Evolutionary conservation across 2,888 invertebrate species (phyloP).

Genomic region (Calameuta pallipes): DNA sequence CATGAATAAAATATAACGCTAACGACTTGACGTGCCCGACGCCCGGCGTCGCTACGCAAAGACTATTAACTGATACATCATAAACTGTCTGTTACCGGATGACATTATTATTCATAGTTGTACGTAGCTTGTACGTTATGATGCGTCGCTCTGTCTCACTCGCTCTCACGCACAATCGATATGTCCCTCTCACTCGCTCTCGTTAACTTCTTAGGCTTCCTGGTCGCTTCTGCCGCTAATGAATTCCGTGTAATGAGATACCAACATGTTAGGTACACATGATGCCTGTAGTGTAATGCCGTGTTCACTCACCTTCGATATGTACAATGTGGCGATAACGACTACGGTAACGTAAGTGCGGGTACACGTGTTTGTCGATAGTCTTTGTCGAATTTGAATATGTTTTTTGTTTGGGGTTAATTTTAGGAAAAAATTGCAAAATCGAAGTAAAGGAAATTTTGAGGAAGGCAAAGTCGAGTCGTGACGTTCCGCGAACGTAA

Average conservation of each 20-base stretch:
- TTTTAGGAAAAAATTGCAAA: not conserved
- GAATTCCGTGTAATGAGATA: slow-evolving; percentile 39
- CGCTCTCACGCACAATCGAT: not conserved
- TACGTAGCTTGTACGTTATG: not conserved
- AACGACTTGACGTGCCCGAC: slow-evolving; percentile 24
- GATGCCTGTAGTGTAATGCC: not conserved
- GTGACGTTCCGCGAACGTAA: not conserved
- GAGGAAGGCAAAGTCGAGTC: not conserved
- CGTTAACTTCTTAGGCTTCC: not conserved
- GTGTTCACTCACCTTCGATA: not conserved
- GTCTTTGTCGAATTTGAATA: slow-evolving; percentile 4
- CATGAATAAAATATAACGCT: slow-evolving; percentile 45
- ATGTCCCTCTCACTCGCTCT: not conserved
- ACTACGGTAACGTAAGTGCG: slow-evolving; percentile 41
- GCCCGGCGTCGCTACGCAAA: slow-evolving; percentile 31
- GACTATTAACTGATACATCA: slow-evolving; percentile 51
- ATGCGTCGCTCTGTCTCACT: not conserved
- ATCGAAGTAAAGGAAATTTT: not conserved
- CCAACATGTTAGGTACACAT: slow-evolving; percentile 13
- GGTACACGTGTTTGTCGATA: slow-evolving; percentile 32
- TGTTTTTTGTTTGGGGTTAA: not conserved
- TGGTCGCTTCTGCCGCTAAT: slow-evolving; percentile 22
- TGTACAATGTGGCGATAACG: slow-evolving; percentile 28
- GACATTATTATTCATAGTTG: slow-evolving; percentile 41
- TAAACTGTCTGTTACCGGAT: slow-evolving; percentile 46